These are phyloP conservation scores for Heliconius himera DNA, from an alignment of 1,140 invertebrate genomes.

Conservation along the genomic window DNA sequence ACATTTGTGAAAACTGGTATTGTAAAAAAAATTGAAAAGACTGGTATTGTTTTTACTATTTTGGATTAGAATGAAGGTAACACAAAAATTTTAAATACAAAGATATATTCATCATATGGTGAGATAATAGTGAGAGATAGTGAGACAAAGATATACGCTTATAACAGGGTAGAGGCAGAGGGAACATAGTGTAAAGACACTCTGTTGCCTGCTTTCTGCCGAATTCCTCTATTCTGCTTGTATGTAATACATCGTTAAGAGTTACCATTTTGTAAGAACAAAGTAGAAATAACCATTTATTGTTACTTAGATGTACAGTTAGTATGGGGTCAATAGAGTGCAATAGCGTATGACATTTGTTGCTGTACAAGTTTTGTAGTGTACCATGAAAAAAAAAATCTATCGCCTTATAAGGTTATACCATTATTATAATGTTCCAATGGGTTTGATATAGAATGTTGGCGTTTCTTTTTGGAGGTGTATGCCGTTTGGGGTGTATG, in stretches of 20 bases:
- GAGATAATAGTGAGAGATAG: too few relatives aligned
- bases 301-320: not conserved
- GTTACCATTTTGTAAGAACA: not conserved
- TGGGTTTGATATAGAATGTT: not conserved
- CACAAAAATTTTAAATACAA: too few relatives aligned
- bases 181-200: too few relatives aligned
- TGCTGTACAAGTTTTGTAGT: not conserved
- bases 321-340: not conserved
- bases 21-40: too few relatives aligned
- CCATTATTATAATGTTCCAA: not conserved
- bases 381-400: not conserved
- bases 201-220: too few relatives aligned
- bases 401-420: not conserved
- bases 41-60: too few relatives aligned
- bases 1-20: too few relatives aligned
- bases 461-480: not conserved
- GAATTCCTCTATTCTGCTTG: not conserved
- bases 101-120: too few relatives aligned
- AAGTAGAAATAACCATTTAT: not conserved
- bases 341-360: not conserved
- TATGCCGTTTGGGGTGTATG: too few relatives aligned
- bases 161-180: too few relatives aligned
- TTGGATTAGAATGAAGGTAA: too few relatives aligned
- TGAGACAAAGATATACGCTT: too few relatives aligned
- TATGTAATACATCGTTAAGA: not conserved